These are phyloP conservation scores for Cephalopholis sonnerati DNA, from an alignment of 2,113 vertebrate species.

Conservation along the genomic window DNA sequence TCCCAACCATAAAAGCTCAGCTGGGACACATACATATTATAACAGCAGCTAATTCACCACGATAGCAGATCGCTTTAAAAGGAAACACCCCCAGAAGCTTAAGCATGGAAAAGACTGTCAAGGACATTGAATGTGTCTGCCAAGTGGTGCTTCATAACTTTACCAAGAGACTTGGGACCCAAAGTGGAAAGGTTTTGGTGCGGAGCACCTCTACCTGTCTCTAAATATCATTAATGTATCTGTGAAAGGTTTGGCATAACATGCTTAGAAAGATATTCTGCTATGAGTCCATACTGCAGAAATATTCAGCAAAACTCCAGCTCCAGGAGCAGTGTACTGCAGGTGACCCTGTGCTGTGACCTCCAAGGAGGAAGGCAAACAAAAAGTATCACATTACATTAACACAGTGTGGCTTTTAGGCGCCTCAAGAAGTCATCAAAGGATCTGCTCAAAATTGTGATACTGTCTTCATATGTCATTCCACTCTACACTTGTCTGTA, in stretches of 20 bases:
- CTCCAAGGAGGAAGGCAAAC: conserved; percentile 14
- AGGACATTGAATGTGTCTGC: conserved; percentile 30
- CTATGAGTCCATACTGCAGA: background rate
- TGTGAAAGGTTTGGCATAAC: background rate
- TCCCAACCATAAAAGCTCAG: conserved; percentile 21
- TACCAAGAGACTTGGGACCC: background rate
- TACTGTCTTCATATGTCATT: background rate
- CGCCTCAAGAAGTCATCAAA: conserved; percentile 16
- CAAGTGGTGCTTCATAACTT: conserved; percentile 4
- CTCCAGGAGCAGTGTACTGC: background rate
- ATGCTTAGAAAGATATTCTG: background rate
- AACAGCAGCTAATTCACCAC: conserved; percentile 39
- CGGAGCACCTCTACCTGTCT: conserved; percentile 1
- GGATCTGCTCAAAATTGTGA: background rate
- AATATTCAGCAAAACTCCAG: conserved; percentile 14
- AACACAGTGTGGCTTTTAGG: background rate
- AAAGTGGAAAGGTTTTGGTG: conserved; percentile 1
- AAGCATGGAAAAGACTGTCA: conserved; percentile 21
- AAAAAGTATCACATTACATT: conserved; percentile 17
- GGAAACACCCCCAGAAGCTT: background rate
- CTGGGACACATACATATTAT: conserved; percentile 28
- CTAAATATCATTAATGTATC: conserved; percentile 7
- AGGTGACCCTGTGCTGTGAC: conserved; percentile 35
- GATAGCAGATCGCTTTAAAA: conserved; percentile 21
- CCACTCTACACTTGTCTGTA: too few relatives aligned